These are phyloP conservation scores for Oreochromis aureus DNA, from an alignment of 2,113 vertebrate genomes.

Conservation along the genomic window DNA sequence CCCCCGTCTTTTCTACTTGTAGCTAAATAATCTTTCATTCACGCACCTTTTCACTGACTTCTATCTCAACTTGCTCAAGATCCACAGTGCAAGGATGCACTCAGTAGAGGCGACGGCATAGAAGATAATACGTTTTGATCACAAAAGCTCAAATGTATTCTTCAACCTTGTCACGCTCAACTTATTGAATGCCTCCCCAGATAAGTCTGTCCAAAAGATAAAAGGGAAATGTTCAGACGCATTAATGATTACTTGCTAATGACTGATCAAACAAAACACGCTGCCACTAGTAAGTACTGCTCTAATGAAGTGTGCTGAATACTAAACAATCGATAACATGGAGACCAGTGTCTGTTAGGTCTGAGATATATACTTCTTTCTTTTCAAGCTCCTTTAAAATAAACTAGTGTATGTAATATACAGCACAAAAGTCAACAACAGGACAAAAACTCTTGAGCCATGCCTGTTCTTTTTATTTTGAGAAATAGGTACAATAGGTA, in stretches of 20 bases:
- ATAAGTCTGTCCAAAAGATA: constrained; percentile 26
- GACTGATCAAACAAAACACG: constrained; percentile 48
- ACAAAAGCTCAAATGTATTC: background rate
- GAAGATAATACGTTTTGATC: constrained; percentile 27
- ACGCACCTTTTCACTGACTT: constrained; percentile 14
- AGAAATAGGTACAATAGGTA: background rate
- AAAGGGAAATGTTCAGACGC: constrained; percentile 40
- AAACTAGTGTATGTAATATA: background rate
- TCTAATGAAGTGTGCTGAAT: constrained; percentile 39
- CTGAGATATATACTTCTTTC: background rate
- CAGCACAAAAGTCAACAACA: background rate
- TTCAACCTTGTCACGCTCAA: background rate
- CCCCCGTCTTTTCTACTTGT: background rate
- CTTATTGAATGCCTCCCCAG: constrained; percentile 10
- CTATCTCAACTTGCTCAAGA: background rate
- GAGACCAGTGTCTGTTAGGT: background rate
- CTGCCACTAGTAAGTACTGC: constrained; percentile 7
- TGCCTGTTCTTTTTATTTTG: background rate
- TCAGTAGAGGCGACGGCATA: background rate
- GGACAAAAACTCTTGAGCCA: background rate
- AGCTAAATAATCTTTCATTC: constrained; percentile 13
- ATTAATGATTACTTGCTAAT: constrained; percentile 49
- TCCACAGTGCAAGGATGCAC: background rate
- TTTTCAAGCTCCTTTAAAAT: background rate
- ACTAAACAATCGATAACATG: constrained; percentile 21